These are phyloP conservation scores for Erpornis zantholeuca DNA, from an alignment of 2,113 vertebrate species.

Conservation along the genomic window DNA sequence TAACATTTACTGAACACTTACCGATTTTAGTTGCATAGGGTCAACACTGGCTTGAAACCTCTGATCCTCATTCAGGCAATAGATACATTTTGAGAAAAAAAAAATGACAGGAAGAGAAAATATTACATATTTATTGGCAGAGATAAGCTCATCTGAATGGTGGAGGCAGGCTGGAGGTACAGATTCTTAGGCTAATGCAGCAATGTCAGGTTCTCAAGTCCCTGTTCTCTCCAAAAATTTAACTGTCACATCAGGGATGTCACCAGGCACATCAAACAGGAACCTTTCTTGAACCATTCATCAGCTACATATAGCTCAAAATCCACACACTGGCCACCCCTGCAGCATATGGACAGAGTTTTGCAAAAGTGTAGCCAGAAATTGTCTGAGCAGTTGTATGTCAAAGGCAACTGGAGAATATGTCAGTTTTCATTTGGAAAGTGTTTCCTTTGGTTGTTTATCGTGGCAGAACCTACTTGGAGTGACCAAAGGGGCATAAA, in stretches of 20 bases:
- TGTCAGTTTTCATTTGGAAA: neutral
- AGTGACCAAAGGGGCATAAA: neutral
- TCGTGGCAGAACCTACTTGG: neutral
- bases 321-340: neutral
- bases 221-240: neutral
- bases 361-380: neutral
- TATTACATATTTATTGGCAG: neutral
- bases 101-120: neutral
- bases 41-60: neutral
- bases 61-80: neutral
- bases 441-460: neutral
- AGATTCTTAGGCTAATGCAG: neutral
- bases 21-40: neutral
- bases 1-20: neutral
- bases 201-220: neutral
- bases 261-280: neutral
- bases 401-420: neutral
- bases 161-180: neutral
- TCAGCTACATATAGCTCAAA: neutral
- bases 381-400: neutral
- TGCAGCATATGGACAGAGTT: neutral
- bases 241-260: neutral
- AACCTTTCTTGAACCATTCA: neutral
- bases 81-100: neutral
- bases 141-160: neutral